These are phyloP conservation scores for Aythya fuligula DNA, from an alignment of 2,797 vertebrate genomes.

Conservation along the genomic window DNA sequence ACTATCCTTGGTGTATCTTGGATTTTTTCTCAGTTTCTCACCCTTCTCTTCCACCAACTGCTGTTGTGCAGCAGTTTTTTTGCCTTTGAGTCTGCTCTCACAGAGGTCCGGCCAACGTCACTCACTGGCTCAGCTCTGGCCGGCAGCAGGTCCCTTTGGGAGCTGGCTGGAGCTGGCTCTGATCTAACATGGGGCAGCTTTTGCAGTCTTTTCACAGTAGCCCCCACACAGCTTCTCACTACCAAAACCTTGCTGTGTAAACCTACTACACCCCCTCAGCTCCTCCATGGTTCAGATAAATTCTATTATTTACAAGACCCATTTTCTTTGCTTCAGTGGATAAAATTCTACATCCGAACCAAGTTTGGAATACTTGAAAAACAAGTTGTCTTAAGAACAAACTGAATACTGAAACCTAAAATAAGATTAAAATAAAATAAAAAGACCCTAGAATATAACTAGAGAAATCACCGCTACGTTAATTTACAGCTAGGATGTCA, in stretches of 20 bases:
- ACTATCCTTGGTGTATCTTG: too few relatives aligned
- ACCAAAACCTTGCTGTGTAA: not conserved
- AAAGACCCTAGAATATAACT: not conserved
- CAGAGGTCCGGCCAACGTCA: too few relatives aligned
- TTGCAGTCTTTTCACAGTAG: too few relatives aligned
- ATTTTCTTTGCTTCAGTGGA: not conserved
- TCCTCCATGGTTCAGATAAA: not conserved
- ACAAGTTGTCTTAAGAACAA: not conserved
- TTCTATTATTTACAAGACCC: not conserved
- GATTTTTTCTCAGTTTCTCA: too few relatives aligned
- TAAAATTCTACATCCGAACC: not conserved
- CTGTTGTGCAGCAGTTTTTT: too few relatives aligned
- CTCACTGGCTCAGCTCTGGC: too few relatives aligned
- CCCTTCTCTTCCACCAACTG: too few relatives aligned
- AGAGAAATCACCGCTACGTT: not conserved
- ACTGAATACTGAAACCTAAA: not conserved
- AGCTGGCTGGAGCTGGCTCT: too few relatives aligned
- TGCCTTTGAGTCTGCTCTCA: too few relatives aligned
- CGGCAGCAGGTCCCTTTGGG: too few relatives aligned
- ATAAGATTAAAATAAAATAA: not conserved
- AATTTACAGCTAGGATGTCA: not conserved
- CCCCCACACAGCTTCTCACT: too few relatives aligned
- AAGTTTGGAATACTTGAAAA: not conserved
- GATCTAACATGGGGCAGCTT: too few relatives aligned
- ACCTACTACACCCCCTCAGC: not conserved